Evolutionary conservation across 2,888 invertebrate genomes (phyloP).

Genomic region (Gastrophysa polygoni): DNA sequence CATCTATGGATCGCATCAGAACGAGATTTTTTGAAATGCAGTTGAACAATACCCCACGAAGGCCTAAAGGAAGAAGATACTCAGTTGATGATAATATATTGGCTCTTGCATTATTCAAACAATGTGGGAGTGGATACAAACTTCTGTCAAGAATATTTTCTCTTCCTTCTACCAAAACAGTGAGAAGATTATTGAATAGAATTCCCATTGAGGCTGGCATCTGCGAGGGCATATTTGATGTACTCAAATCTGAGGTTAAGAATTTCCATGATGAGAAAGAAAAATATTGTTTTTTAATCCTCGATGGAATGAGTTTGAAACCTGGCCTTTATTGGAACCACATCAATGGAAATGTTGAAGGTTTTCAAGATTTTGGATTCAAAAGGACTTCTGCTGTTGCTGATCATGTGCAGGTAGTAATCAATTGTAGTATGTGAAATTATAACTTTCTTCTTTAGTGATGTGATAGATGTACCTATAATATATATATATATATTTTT

Average conservation of each 20-base stretch:
- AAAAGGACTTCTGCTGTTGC: neutral
- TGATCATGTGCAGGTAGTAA: constrained; percentile 8
- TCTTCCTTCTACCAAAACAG: constrained; percentile 32
- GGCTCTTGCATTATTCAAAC: constrained; percentile 31
- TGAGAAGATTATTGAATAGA: constrained; percentile 30
- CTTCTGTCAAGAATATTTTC: constrained; percentile 30
- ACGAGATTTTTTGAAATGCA: neutral
- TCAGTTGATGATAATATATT: constrained; percentile 32
- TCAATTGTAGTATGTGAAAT: too few relatives aligned
- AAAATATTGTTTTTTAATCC: constrained; percentile 24
- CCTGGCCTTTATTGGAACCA: constrained; percentile 24
- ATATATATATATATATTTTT: too few relatives aligned
- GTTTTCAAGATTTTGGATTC: constrained; percentile 22
- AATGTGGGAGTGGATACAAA: constrained; percentile 30
- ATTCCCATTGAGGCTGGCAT: constrained; percentile 31
- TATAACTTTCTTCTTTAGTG: neutral
- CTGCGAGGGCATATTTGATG: constrained; percentile 23
- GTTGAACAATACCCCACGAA: too few relatives aligned
- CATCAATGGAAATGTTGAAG: neutral
- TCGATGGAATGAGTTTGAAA: constrained; percentile 34
- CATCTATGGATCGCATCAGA: neutral
- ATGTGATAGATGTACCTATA: too few relatives aligned
- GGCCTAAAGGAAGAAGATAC: constrained; percentile 22
- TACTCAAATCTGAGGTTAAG: constrained; percentile 23
- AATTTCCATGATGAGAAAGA: constrained; percentile 15